Base-by-base conservation (phyloP, 2,113 vertebrate genomes). In the Chaetodon auriga region DNA sequence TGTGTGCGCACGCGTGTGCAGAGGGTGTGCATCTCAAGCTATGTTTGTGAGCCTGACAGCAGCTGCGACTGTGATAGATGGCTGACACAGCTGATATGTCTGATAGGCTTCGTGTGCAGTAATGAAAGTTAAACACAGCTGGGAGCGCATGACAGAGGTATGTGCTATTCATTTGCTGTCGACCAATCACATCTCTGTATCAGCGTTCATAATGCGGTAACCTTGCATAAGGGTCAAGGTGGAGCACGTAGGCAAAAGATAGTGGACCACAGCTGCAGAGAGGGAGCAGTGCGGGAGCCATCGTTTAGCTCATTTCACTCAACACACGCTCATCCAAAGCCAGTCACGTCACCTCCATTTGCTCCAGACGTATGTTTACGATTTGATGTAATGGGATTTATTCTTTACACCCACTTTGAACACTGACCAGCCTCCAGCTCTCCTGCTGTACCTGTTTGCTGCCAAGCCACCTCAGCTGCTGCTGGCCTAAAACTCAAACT, bases 41-140 rank as follows among this genome's bases (percentile, higher is more conserved):
- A 12, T 69, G 81, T 70, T 71, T 75, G 64, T 80, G 73, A 72
- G 53, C 58, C 25, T 62, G 51, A 88, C 90, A 90, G 88, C 90
- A 90, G 90, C 90, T 91, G 92, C 41, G 15, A 58, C 73, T 46
- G 19, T 64, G 84, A 89, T 75, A 76, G 80, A 87, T 62, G 80
- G 80, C 86, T 86, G 87, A 93, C 89, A 85, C 83, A 65, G 89
- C 90, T 89, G 87, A 93, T 82, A 77, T 58, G 36, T 71, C 78
- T 7, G 79, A 91, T 86, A 78, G 78, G 41, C 75, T 85, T 80
- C 85, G 80, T 86, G 74, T 75, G 71, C 46, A 81, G 82, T 91
- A 89, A 91, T 93, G 80, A 93, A 91, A 87, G 78, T 84, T 45
- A 90, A 92, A 92, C 90, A 92, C 90, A 93, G 91, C 89, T 93